Evolutionary conservation across 2,797 vertebrate species (phyloP).

Genomic region (Acanthiza pusilla): DNA sequence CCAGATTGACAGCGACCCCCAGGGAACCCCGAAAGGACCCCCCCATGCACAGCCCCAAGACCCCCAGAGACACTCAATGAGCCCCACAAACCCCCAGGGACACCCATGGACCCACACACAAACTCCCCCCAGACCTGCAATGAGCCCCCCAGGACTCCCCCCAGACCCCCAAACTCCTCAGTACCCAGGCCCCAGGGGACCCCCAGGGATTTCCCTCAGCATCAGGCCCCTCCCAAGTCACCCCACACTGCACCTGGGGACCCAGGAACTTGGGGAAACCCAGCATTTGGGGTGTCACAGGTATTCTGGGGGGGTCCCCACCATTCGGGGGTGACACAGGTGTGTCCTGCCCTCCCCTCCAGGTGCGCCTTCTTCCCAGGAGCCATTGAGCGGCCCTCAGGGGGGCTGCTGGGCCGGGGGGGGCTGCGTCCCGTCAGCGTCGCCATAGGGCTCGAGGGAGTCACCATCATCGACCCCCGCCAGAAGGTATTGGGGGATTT

Average conservation of each 20-base stretch:
- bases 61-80: not conserved
- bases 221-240: too few relatives aligned
- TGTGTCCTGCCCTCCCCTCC: not conserved
- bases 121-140: not conserved
- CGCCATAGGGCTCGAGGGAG: conserved; percentile 89
- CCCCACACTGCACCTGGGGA: not conserved
- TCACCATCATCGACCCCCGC: conserved; percentile 88
- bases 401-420: conserved; percentile 83
- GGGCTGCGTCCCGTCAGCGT: conserved; percentile 84
- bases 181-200: not conserved
- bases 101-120: too few relatives aligned
- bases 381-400: conserved; percentile 86
- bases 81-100: too few relatives aligned
- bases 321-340: not conserved
- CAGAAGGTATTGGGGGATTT: conserved; percentile 76
- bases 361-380: conserved; percentile 84
- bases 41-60: not conserved
- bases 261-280: too few relatives aligned
- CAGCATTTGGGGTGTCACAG: too few relatives aligned
- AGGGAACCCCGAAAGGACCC: too few relatives aligned
- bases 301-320: not conserved
- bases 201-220: not conserved
- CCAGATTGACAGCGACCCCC: too few relatives aligned
- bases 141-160: not conserved
- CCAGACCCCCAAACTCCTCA: too few relatives aligned